A percentile compares a stretch with the other conserved stretches of the same genome.
These are phyloP conservation scores for Callorhinus ursinus DNA, from an alignment of 2,113 vertebrate genomes.

Conservation along the genomic window DNA sequence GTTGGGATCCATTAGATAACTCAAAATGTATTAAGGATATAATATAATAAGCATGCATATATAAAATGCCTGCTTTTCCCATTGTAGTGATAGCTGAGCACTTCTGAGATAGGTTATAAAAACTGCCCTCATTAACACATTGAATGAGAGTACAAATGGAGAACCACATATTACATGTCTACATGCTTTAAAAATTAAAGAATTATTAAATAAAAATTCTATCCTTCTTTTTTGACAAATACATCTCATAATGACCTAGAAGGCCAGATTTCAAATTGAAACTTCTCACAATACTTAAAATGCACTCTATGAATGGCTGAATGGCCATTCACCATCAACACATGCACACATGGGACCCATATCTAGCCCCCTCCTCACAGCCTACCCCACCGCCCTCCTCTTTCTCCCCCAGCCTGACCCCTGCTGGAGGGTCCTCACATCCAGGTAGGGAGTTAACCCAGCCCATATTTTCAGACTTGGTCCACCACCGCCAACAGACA, in stretches of 20 bases:
- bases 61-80: not conserved
- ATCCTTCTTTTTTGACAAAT: not conserved
- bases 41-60: not conserved
- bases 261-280: not conserved
- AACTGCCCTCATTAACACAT: not conserved
- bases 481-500: not conserved
- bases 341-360: not conserved
- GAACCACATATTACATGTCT: not conserved
- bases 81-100: not conserved
- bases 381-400: not conserved
- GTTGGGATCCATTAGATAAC: not conserved
- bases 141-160: not conserved
- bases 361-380: not conserved
- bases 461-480: not conserved
- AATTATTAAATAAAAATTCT: not conserved
- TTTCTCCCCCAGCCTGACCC: not conserved
- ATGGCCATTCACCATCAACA: not conserved
- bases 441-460: not conserved
- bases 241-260: not conserved
- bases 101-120: not conserved
- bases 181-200: not conserved
- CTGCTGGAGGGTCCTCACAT: not conserved
- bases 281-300: not conserved
- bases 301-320: not conserved
- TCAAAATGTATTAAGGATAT: not conserved